Evolutionary conservation across 2,113 vertebrate genomes (phyloP).

Genomic region (Puntigrus tetrazona): DNA sequence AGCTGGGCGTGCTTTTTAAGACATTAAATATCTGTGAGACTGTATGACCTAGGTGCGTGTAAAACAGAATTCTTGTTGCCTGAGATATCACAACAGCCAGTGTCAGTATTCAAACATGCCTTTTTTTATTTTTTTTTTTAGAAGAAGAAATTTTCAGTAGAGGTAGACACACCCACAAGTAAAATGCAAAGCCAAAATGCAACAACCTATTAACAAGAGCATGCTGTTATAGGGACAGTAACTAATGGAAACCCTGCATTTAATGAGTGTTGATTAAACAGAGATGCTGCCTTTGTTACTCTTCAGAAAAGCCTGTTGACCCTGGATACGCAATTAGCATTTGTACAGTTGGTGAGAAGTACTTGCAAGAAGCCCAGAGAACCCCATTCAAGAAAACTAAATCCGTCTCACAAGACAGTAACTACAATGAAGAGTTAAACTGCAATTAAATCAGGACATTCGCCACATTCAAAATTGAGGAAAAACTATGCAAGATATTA

Average conservation of each 20-base stretch:
- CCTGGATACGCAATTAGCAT: neutral
- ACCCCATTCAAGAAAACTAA: neutral
- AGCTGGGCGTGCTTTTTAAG: neutral
- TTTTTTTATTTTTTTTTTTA: no score
- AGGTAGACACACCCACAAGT: neutral
- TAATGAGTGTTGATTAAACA: neutral
- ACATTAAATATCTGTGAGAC: neutral
- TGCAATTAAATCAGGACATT: neutral
- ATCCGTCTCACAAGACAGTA: neutral
- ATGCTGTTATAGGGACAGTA: constrained; percentile 38
- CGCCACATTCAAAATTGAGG: neutral
- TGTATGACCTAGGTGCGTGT: neutral
- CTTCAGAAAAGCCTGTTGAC: constrained; percentile 20
- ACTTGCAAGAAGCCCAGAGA: neutral
- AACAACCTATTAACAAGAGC: neutral
- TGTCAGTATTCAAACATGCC: no score
- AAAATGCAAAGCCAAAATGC: neutral
- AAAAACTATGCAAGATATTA: neutral
- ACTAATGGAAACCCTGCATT: constrained; percentile 36
- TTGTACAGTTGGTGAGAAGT: neutral
- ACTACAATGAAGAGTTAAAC: neutral
- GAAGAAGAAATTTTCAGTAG: neutral
- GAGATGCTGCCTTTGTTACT: constrained; percentile 9
- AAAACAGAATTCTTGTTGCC: neutral
- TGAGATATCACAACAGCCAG: neutral